Percentiles rank a stretch among this genome's conserved stretches.
phyloP scores from a whole-genome alignment of 2,888 invertebrate genomes.

The Platynereis dumerilii region DNA sequence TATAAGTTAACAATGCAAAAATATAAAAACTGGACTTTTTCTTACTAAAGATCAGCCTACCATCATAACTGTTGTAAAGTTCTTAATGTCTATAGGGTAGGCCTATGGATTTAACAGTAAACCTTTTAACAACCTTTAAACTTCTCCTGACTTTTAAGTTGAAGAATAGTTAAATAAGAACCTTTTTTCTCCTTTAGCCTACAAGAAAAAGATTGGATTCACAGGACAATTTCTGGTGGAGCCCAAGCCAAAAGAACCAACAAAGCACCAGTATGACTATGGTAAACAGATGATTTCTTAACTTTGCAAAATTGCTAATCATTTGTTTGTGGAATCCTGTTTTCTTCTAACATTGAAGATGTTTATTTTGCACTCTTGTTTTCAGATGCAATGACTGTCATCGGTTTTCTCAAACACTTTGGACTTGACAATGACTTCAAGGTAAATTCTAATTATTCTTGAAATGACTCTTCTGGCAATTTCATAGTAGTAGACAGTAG shows the following conservation, averaged over 20 bases:
- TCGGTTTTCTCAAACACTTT: constrained; percentile 71
- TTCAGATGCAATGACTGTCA: constrained; percentile 70
- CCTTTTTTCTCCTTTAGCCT: constrained; percentile 63
- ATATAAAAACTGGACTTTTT: too few species aligned
- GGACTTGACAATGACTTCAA: constrained; percentile 71
- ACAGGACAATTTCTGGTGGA: constrained; percentile 70
- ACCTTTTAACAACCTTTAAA: too few species aligned
- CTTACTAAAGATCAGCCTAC: too few species aligned
- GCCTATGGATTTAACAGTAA: too few species aligned
- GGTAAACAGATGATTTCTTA: constrained; percentile 42
- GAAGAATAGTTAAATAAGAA: too few species aligned
- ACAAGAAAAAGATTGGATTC: constrained; percentile 71
- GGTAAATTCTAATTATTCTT: too few species aligned
- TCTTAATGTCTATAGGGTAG: too few species aligned
- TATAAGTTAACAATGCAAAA: too few species aligned
- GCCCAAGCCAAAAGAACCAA: constrained; percentile 66
- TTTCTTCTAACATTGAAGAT: neutral
- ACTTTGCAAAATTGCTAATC: neutral
- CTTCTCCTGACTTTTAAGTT: too few species aligned
- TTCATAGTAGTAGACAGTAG: neutral
- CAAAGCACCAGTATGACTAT: constrained; percentile 70
- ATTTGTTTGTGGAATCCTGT: neutral
- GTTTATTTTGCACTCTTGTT: too few species aligned
- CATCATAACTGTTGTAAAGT: too few species aligned
- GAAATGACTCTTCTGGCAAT: too few species aligned